phyloP scores from a whole-genome alignment of 2,797 vertebrate genomes.

The Neomorphus geoffroyi region DNA sequence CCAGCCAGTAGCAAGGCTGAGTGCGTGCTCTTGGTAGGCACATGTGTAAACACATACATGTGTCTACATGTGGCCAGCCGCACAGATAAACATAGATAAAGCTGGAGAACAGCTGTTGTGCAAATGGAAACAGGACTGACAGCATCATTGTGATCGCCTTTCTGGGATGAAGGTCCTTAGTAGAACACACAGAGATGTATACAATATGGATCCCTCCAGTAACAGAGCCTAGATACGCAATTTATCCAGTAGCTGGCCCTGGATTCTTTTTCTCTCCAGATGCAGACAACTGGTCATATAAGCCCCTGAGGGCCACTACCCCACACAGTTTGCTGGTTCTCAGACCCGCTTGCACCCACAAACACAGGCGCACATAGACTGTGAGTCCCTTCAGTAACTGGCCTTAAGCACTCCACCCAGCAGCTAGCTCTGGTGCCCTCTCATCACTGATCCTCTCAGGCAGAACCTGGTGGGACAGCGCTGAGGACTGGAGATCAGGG shows the following conservation, averaged over 20 bases:
- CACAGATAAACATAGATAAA: not conserved
- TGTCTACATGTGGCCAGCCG: not conserved
- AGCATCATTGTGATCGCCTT: not conserved
- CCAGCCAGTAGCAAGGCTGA: not conserved
- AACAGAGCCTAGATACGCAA: not conserved
- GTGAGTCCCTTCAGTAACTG: not conserved
- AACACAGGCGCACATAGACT: not conserved
- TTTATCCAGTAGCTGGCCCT: not conserved
- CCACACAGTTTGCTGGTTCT: not conserved
- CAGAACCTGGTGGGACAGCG: not conserved
- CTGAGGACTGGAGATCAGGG: not conserved
- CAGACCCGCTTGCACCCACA: not conserved
- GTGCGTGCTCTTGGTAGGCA: not conserved
- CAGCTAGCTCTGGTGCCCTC: not conserved
- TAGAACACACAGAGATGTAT: not conserved
- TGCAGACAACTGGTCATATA: not conserved
- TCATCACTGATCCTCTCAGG: not conserved
- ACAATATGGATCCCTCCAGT: not conserved
- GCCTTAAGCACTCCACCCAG: not conserved
- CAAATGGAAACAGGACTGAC: not conserved
- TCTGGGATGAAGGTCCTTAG: not conserved
- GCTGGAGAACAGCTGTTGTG: not conserved
- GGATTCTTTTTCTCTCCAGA: not conserved
- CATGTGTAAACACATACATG: fast-evolving
- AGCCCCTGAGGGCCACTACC: not conserved